A percentile compares a stretch with the other conserved stretches of the same genome.
Evolutionary conservation across 2,113 vertebrate species (phyloP).

Genomic region (Lepus europaeus): DNA sequence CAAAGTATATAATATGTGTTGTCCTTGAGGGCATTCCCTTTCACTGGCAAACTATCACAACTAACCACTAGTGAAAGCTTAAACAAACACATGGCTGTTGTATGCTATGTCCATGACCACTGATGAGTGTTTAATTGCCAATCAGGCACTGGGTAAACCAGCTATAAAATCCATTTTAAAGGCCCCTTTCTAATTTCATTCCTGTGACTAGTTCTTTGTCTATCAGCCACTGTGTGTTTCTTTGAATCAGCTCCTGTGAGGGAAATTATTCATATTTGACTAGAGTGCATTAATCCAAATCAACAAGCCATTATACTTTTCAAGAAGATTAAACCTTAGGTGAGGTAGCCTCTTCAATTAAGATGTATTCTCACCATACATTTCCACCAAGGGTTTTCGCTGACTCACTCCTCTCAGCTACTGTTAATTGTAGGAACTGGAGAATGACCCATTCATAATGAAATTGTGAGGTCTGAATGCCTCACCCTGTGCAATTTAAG

Average conservation of each 20-base stretch:
- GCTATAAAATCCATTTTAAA: not conserved
- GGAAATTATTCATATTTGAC: too few species aligned
- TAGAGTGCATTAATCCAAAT: not conserved
- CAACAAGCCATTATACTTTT: not conserved
- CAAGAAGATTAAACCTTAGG: not conserved
- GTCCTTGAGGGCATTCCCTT: not conserved
- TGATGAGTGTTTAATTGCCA: not conserved
- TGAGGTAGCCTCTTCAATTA: not conserved
- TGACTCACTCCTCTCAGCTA: not conserved
- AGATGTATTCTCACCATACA: not conserved
- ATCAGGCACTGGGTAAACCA: not conserved
- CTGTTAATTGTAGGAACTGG: not conserved
- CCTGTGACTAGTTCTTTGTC: not conserved
- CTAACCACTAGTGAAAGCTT: not conserved
- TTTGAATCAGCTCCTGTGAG: not conserved
- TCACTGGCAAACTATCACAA: not conserved
- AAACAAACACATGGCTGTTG: not conserved
- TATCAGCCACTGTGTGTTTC: not conserved
- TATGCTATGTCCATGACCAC: not conserved
- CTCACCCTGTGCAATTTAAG: not conserved
- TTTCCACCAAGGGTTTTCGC: not conserved
- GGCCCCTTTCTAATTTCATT: not conserved
- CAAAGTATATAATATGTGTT: not conserved
- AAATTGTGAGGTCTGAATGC: not conserved
- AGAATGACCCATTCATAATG: not conserved